A percentile compares a stretch with the other conserved stretches of the same genome.
phyloP scores from a whole-genome alignment of 1,140 invertebrate genomes.

The Polypedilum vanderplanki region DNA sequence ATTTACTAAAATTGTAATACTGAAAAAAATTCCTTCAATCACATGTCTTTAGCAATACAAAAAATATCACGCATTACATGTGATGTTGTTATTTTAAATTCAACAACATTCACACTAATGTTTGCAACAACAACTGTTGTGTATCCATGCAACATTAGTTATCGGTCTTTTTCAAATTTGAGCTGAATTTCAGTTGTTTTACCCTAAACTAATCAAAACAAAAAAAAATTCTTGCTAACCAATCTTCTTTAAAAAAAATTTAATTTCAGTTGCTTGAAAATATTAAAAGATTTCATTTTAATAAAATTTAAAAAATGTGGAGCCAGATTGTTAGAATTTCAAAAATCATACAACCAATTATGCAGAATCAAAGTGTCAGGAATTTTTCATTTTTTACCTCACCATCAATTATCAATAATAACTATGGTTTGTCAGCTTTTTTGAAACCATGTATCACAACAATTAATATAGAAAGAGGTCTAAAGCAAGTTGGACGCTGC shows the following conservation, averaged over 20 bases:
- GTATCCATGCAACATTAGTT: neutral
- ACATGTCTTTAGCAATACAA: no score
- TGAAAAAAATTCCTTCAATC: no score
- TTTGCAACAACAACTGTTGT: no score
- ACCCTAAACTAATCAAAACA: no score
- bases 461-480: slow-evolving; percentile 39
- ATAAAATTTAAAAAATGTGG: neutral
- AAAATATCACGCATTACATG: no score
- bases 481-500: slow-evolving; percentile 55
- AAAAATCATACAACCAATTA: neutral
- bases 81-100: no score
- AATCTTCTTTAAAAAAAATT: neutral
- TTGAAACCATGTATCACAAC: neutral
- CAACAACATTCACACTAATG: no score
- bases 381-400: neutral
- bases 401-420: neutral
- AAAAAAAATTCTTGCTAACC: no score
- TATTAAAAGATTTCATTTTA: neutral
- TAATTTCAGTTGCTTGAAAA: neutral
- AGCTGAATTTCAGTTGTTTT: neutral
- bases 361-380: neutral
- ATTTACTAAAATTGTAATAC: no score
- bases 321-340: neutral
- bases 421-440: neutral
- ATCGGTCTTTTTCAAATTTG: no score